Evolutionary conservation across 2,888 invertebrate genomes (phyloP).

Genomic region (Pammene fasciana): DNA sequence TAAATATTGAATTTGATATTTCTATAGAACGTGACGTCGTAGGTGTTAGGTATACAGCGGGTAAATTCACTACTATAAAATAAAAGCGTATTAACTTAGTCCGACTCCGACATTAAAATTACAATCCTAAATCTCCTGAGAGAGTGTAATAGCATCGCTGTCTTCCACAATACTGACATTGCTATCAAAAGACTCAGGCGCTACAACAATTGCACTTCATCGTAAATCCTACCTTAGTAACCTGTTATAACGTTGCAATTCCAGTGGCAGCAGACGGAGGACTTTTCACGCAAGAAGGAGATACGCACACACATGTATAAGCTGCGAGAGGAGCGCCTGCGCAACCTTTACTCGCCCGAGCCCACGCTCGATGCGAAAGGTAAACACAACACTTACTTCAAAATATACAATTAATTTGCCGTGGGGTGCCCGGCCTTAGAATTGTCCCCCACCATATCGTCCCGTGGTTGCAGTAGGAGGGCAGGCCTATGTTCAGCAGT

Average conservation of each 20-base stretch:
- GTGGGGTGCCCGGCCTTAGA: too few relatives aligned
- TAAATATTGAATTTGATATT: too few relatives aligned
- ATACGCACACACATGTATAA: constrained; percentile 94
- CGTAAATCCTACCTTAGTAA: neutral
- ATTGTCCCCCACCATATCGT: too few relatives aligned
- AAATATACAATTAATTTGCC: too few relatives aligned
- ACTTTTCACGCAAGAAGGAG: constrained; percentile 93
- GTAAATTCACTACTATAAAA: too few relatives aligned
- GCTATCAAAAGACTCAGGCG: constrained; percentile 2
- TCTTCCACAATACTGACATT: neutral
- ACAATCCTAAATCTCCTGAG: constrained; percentile 6
- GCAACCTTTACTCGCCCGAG: constrained; percentile 87
- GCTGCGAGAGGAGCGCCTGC: constrained; percentile 90
- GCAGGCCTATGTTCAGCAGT: too few relatives aligned
- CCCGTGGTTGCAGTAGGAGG: too few relatives aligned
- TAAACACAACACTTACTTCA: constrained; percentile 49
- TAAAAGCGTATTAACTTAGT: too few relatives aligned
- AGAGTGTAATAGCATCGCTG: constrained; percentile 34
- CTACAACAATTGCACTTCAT: neutral
- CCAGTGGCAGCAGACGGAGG: constrained; percentile 94
- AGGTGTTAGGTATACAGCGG: too few relatives aligned
- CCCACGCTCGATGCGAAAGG: constrained; percentile 68
- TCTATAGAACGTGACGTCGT: too few relatives aligned
- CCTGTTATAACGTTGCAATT: constrained; percentile 48
- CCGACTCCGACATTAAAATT: too few relatives aligned